phyloP scores from a whole-genome alignment of 2,113 vertebrate species.

The Calonectris borealis region DNA sequence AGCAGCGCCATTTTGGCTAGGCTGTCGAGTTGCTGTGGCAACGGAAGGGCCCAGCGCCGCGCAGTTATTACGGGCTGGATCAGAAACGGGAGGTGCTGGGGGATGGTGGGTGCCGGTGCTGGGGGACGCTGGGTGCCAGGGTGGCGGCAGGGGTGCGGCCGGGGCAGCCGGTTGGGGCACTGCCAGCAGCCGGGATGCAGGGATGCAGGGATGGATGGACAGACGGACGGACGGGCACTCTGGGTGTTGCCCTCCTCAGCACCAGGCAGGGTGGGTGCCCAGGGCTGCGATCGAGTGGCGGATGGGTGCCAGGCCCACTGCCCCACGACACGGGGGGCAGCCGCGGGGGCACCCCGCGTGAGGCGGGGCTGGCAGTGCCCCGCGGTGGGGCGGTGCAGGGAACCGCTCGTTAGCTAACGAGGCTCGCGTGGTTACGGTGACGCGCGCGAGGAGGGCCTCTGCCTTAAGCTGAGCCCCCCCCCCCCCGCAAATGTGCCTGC shows the following conservation, averaged over 20 bases:
- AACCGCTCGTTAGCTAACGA: background rate
- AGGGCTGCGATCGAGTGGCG: background rate
- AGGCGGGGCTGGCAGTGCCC: background rate
- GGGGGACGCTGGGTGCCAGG: background rate
- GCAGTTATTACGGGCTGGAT: background rate
- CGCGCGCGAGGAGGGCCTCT: background rate
- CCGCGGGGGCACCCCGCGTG: accelerated
- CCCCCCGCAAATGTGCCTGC: background rate
- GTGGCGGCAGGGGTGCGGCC: background rate
- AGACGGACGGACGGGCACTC: accelerated
- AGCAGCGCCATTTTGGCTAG: background rate
- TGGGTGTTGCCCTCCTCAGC: background rate
- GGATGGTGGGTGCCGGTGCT: background rate
- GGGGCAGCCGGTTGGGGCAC: accelerated
- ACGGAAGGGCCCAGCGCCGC: background rate
- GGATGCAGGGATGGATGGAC: background rate
- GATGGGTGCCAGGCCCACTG: background rate
- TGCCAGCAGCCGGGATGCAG: background rate
- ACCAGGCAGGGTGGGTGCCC: accelerated
- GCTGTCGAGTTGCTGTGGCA: conserved; percentile 27
- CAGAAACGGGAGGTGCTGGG: background rate
- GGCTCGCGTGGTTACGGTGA: background rate
- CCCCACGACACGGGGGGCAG: accelerated
- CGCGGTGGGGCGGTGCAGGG: accelerated
- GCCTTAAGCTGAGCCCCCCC: background rate